Conservation (phyloP, 2,888 invertebrate species). For the Amblyjoppa proteus region DNA sequence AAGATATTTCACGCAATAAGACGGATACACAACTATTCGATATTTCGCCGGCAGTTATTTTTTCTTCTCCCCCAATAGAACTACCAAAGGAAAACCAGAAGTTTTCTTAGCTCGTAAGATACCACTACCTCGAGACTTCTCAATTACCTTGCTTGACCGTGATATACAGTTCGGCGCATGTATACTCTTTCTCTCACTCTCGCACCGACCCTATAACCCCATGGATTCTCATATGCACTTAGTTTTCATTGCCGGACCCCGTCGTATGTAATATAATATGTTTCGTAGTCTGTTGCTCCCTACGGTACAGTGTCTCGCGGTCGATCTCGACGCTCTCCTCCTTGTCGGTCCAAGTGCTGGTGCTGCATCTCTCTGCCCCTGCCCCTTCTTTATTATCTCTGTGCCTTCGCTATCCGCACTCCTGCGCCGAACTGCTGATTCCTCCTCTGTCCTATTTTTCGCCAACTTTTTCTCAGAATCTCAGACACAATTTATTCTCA, state of each 20-base stretch:
- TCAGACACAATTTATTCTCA: neutral
- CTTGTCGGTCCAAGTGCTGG: slow-evolving; percentile 63
- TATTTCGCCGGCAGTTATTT: slow-evolving; percentile 11
- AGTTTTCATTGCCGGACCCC: slow-evolving; percentile 84
- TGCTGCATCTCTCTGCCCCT: slow-evolving; percentile 41
- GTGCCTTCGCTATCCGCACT: slow-evolving; percentile 34
- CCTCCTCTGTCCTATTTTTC: slow-evolving; percentile 34
- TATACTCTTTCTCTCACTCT: slow-evolving; percentile 43
- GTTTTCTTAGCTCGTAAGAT: slow-evolving; percentile 42
- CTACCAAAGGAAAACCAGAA: slow-evolving; percentile 31
- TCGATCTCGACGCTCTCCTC: slow-evolving; percentile 73
- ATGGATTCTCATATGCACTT: slow-evolving; percentile 85
- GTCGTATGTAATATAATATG: slow-evolving; percentile 83
- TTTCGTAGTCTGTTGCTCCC: slow-evolving; percentile 83
- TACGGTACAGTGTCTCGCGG: slow-evolving; percentile 77
- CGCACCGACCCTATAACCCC: slow-evolving; percentile 74
- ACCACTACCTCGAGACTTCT: slow-evolving; percentile 57
- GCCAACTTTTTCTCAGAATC: neutral
- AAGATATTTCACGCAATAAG: neutral
- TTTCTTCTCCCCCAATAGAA: slow-evolving; percentile 13
- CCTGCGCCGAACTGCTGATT: slow-evolving; percentile 9
- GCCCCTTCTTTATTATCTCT: slow-evolving; percentile 29
- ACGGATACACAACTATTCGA: slow-evolving; percentile 12
- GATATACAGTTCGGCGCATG: slow-evolving; percentile 70
- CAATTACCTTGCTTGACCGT: slow-evolving; percentile 69